Evolutionary conservation across 1,140 invertebrate genomes (phyloP), one percentile per base, ranked within the genome.

Genomic region (Cheumatopsyche charites): DNA sequence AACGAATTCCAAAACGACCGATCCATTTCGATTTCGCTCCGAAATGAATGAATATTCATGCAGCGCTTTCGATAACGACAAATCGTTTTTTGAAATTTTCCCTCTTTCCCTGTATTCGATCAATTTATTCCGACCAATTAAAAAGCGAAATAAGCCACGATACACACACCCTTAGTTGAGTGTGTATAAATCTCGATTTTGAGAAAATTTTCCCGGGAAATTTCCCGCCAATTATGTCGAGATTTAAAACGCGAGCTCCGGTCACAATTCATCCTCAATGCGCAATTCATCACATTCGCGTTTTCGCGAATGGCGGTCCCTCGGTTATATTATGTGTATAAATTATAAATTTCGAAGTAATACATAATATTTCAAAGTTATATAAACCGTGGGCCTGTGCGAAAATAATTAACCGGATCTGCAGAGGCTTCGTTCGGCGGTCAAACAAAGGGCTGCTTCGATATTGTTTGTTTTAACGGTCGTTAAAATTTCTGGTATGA

Each of bases 181-280:
- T 2, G 55, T 2, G 23, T 25, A 58, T 58, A 58, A 58, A 58
- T 58, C 55, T 58, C 55, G 25, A 58, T 58, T 58, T 58, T 7
- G 21, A 9, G 17, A 13, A 23, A 23, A 23, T 58, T 58, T 9
- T 2, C 5, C 17, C 19, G 55, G 21, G 7, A 25, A 36, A 4
- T 36, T 36, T 17, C 17, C 17, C 11, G 55, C 17, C 23, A 58
- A 58, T 58, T 58, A 58, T 58, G 23, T 58, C 21, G 55, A 58
- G 55, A 58, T 58, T 58, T 58, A 58, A 63, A 63, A 43, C 41
- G 62, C 19, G 58, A 19, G 2, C 21, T 9, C 9, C n/a, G 62
- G 26, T 43, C 29, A 63, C 62, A 63, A 63, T 63, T 63, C 41
- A 63, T 63, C 62, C 29, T 63, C 42, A 42, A 63, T 42, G 42